A percentile compares a stretch with the other conserved stretches of the same genome.
phyloP scores from a whole-genome alignment of 2,888 invertebrate species.

The Amitus sp. region DNA sequence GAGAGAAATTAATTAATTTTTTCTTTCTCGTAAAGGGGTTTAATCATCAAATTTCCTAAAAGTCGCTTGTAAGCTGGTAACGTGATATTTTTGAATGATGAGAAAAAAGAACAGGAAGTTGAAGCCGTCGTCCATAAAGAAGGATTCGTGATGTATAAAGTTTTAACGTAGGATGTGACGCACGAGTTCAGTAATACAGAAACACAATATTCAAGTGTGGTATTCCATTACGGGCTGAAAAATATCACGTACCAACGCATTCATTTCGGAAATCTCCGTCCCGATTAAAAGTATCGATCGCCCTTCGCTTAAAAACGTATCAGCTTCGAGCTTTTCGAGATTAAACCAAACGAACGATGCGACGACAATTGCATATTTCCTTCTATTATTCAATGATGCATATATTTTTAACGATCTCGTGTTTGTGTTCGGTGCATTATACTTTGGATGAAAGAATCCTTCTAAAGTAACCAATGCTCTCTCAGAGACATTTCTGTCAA shows the following conservation, averaged over 20 bases:
- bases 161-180: slow-evolving; percentile 45
- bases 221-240: slow-evolving; percentile 55
- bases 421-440: slow-evolving; percentile 6
- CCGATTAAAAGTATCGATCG: no score
- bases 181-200: slow-evolving; percentile 62
- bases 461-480: background rate
- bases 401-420: slow-evolving; percentile 48
- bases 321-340: background rate
- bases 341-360: slow-evolving; percentile 32
- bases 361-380: slow-evolving; percentile 55
- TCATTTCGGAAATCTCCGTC: background rate
- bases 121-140: slow-evolving; percentile 48
- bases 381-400: slow-evolving; percentile 60
- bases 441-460: no score
- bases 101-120: slow-evolving; percentile 52
- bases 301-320: background rate
- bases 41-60: slow-evolving; percentile 1
- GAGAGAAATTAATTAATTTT: background rate
- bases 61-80: slow-evolving; percentile 39
- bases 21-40: background rate
- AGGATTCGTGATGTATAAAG: slow-evolving; percentile 41
- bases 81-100: slow-evolving; percentile 55
- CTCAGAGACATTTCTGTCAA: background rate
- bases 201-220: no score
- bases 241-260: slow-evolving; percentile 45